Base-by-base conservation (phyloP, 2,797 vertebrate genomes). In the Trachurus trachurus region DNA sequence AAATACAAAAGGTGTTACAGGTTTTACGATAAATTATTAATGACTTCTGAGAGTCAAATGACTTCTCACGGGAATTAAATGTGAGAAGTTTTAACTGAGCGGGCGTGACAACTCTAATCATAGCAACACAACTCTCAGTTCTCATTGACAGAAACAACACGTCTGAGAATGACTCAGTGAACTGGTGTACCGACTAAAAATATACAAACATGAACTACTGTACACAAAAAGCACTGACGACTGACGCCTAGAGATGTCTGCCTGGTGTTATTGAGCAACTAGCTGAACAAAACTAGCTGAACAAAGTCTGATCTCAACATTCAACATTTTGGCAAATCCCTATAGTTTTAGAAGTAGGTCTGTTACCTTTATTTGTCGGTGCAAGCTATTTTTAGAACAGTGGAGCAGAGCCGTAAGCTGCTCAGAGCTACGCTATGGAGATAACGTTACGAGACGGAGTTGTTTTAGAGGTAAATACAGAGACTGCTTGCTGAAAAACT, bases 211-310 rank as follows among this genome's bases (percentile, higher is more conserved):
- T 26, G 26, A 26, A 26, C 26, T 26, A 26, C 26, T 26, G 26
- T 44, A 50, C 58, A 74, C 13, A 40, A 15, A 57, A 79, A 16
- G 50, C 63, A 47, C 59, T 22, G 31, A 49, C 0, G 49, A 31
- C 47, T 59, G 59, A 59, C n/a, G 64, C 39, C 59, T 47, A 52
- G 40, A 58, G 72, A 12, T 40, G 47, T 39, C 44, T 3, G 29
- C 13, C 62, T 54, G 31, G 42, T 49, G 65, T 52, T 71, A 76
- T 66, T 9, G 29, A 88, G 62, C 56, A 40, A 78, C 37, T 71
- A 76, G 44, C 71, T 68, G 31, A 34, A 34, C 31, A 34, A 34
- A 34, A 78, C 37, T 71, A 76, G 44, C 71, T 68, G 31, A 34
- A 34, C 31, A 34, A 34, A 34, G 2, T 54, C 10, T 34, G 34